Evolutionary conservation across 2,888 invertebrate species (phyloP).

Genomic region (Oligia latruncula): DNA sequence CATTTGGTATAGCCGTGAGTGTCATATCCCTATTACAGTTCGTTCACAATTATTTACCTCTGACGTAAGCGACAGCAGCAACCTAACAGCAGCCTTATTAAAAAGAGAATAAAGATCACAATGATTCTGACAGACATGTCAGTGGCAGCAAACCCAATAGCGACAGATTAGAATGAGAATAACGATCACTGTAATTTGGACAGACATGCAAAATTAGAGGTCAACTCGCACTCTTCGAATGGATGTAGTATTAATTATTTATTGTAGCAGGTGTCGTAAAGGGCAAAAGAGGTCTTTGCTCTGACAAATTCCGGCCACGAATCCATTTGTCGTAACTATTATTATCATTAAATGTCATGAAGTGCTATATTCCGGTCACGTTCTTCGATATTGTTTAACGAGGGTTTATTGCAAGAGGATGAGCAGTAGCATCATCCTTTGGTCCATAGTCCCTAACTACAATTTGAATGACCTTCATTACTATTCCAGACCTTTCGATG

Average conservation of each 20-base stretch:
- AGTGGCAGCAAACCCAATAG: no score
- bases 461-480: background rate
- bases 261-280: slow-evolving; percentile 7
- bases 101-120: no score
- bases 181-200: no score
- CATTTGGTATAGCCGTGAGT: background rate
- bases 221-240: background rate
- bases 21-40: background rate
- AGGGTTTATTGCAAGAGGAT: background rate
- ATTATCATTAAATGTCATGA: slow-evolving; percentile 11
- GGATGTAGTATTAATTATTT: slow-evolving; percentile 8
- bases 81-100: no score
- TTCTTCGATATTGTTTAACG: slow-evolving; percentile 9
- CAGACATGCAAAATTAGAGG: no score
- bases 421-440: background rate
- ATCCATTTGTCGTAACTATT: slow-evolving; percentile 29
- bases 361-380: slow-evolving; percentile 10
- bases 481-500: background rate
- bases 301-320: slow-evolving; percentile 19
- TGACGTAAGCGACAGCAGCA: no score
- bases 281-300: background rate
- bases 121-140: no score
- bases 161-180: no score
- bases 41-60: no score
- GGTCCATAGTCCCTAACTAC: background rate